Evolutionary conservation across 2,888 invertebrate genomes (phyloP), one percentile per base, ranked within the genome.

Genomic region (Himalopsyche anomala): DNA sequence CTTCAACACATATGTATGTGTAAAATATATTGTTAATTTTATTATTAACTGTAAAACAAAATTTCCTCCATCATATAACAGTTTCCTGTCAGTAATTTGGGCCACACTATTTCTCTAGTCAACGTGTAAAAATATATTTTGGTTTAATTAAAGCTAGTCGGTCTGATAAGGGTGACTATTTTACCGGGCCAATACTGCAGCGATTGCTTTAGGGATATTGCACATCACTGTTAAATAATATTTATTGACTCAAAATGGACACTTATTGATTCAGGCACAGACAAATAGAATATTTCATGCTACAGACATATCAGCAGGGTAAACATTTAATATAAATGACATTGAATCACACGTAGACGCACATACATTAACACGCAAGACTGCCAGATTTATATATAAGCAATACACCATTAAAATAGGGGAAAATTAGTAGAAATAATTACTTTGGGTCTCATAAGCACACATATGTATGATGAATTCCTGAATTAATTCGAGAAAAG

Each of bases 341-440:
- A 51, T 15, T 51, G 51, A 51, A 51, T 51, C 15, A 51, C 51
- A 51, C 15, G 51, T 15, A 74, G 36, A 28, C 28, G 36, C 5
- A 74, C 38, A 74, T 12, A 74, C 74, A 74, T 12, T 74, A 74
- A 36, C 36, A 74, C 36, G 74, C 74, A 74, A 74, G 36, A 38
- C 74, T 74, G 74, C 74, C 15, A 36, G 74, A 36, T 74, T 36
- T 38, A 74, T 74, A 36, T 36, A 74, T 36, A 74, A 74, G 74
- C 74, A 36, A 74, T 36, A 62, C 6, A 74, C 74, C 74, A 74
- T 74, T 36, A 12, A 74, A n/a, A 74, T 36, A 15, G 36, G 74
- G 38, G 12, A 12, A 69, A 69, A 69, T n/a, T 69, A 9, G 19
- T 69, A 19, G 69, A 69, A 69, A 19, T 19, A 19, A 9, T 62